A percentile compares a stretch with the other conserved stretches of the same genome.
Conservation (phyloP, 2,888 invertebrate genomes). For the Drosophila monieri region DNA sequence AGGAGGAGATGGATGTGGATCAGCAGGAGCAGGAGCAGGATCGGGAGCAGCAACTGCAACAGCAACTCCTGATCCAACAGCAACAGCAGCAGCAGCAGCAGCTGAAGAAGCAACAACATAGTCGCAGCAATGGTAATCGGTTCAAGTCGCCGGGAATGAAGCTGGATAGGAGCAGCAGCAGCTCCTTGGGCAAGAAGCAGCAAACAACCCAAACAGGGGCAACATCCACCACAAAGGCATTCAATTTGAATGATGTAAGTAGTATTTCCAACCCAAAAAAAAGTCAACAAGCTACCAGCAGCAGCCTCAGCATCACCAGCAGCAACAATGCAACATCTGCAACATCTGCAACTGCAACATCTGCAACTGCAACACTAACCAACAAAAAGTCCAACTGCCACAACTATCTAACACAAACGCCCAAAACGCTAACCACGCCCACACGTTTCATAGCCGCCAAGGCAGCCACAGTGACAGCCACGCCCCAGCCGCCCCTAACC, state of each 20-base stretch:
- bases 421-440: constrained; percentile 70
- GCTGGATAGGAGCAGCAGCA: constrained; percentile 29
- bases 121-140: constrained; percentile 43
- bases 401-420: constrained; percentile 39
- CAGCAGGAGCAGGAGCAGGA: constrained; percentile 5
- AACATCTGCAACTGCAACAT: constrained; percentile 30
- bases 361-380: constrained; percentile 31
- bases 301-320: constrained; percentile 38
- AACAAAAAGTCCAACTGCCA: constrained; percentile 41
- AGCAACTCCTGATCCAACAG: constrained; percentile 15
- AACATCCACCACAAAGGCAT: constrained; percentile 53
- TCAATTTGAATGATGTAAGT: constrained; percentile 76
- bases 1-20: constrained; percentile 15
- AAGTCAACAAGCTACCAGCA: constrained; percentile 67
- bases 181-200: constrained; percentile 13
- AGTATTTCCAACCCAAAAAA: constrained; percentile 63
- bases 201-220: constrained; percentile 23
- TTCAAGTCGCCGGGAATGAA: constrained; percentile 29
- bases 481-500: constrained; percentile 10
- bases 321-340: constrained; percentile 35
- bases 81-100: constrained; percentile 23
- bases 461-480: constrained; percentile 45
- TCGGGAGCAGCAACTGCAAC: constrained; percentile 25
- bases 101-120: constrained; percentile 31
- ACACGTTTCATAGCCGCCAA: constrained; percentile 70